Base-by-base conservation (phyloP, 2,113 vertebrate species). In the Platichthys flesus region DNA sequence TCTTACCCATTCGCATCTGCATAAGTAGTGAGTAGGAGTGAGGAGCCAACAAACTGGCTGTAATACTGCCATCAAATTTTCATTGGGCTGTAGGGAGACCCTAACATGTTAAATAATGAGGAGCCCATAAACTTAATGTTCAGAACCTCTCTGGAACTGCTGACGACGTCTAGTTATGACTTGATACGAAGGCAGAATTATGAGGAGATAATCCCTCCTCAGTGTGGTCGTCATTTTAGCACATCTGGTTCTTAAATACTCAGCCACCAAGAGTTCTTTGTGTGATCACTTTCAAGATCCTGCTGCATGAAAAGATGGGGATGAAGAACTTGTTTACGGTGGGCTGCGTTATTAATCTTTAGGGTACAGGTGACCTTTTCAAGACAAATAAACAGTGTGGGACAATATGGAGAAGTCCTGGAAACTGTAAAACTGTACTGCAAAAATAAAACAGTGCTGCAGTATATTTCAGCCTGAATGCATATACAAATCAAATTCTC, bases 21-120 rank as follows among this genome's bases (percentile, higher is more conserved):
- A 64, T 83, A 58, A 78, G 63, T 63, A 79, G 68, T 55, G 71
- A 86, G 86, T 86, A 66, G 85, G 81, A 87, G 81, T 83, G 69
- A 82, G 76, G 71, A 89, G 80, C 63, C 76, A 71, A 80, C 82
- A 82, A 85, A 87, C 76, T 81, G 70, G 81, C 83, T 74, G 81
- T 89, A 87, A 86, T 84, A 31, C 81, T 71, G 67, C 76, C 76
- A 86, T 92, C 84, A 88, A 76, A 76, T 71, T 90, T 93, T 93
- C 87, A 91, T 92, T 85, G 78, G 88, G 56, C 91, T 87, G 78
- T 63, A 49, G 86, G 91, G 91, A 93, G 81, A 84, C 79, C 78
- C 77, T 85, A 90, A 86, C 89, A 87, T 88, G 83, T 91, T 93
- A 92, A 91, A 90, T 92, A 91, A 92, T 72, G 85, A 92, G 88